Conservation (phyloP, 2,113 vertebrate genomes). For the Azemiops feae region DNA sequence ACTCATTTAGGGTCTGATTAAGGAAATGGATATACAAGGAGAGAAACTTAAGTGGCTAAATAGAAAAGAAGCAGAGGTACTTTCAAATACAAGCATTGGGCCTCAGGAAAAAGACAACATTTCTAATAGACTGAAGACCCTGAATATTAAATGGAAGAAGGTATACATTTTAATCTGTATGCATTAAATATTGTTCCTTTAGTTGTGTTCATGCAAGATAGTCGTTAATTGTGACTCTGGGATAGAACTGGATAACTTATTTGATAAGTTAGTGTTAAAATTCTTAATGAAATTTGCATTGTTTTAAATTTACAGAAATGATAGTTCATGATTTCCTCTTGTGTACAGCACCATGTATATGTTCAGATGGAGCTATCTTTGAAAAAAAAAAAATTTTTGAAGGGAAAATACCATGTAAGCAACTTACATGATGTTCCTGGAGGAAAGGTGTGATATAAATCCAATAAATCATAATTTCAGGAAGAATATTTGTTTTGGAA, state of each 20-base stretch:
- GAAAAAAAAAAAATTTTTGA: too few species aligned
- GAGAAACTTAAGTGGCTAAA: conserved; percentile 87
- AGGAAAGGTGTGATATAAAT: neutral
- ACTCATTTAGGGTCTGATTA: conserved; percentile 72
- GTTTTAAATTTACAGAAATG: neutral
- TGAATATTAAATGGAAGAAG: conserved; percentile 87
- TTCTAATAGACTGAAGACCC: conserved; percentile 73
- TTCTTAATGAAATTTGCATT: neutral
- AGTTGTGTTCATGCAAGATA: neutral
- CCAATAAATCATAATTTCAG: neutral
- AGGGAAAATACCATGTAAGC: neutral
- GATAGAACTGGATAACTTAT: neutral
- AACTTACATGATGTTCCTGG: neutral
- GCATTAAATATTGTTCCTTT: neutral
- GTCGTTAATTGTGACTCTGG: too few species aligned
- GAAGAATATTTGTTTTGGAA: neutral
- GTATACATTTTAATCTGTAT: conserved; percentile 55
- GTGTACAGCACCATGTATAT: neutral
- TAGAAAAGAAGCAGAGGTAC: conserved; percentile 78
- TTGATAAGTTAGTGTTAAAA: neutral
- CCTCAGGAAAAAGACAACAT: conserved; percentile 79
- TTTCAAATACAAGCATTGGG: conserved; percentile 76
- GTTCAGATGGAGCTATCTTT: neutral
- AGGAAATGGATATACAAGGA: conserved; percentile 80
- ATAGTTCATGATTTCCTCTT: neutral